These are phyloP conservation scores for Leptinotarsa rubiginosa DNA, from an alignment of 2,888 invertebrate genomes.

Conservation along the genomic window DNA sequence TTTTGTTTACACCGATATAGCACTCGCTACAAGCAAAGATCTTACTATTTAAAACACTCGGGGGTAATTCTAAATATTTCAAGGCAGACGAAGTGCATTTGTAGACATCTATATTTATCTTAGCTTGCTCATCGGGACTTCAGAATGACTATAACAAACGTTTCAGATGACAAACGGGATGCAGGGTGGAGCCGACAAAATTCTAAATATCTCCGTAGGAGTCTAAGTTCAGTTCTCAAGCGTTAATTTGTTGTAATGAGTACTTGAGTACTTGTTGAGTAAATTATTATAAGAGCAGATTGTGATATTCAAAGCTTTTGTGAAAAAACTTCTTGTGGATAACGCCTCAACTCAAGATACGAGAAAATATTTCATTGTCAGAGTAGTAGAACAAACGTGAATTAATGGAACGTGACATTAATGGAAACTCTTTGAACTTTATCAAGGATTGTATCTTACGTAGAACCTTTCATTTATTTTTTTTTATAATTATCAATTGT, in stretches of 20 bases:
- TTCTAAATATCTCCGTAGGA: not conserved
- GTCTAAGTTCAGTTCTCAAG: not conserved
- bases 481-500: too few relatives aligned
- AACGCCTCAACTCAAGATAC: too few relatives aligned
- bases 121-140: conserved; percentile 18
- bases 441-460: too few relatives aligned
- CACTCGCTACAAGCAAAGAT: conserved; percentile 27
- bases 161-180: conserved; percentile 24
- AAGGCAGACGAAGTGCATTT: conserved; percentile 52
- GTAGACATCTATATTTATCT: conserved; percentile 54
- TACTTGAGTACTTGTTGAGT: not conserved
- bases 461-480: too few relatives aligned
- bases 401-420: too few relatives aligned
- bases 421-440: too few relatives aligned
- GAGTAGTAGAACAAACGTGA: too few relatives aligned
- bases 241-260: not conserved
- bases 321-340: too few relatives aligned
- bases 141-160: conserved; percentile 12
- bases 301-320: too few relatives aligned
- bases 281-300: too few relatives aligned
- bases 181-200: not conserved
- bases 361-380: too few relatives aligned
- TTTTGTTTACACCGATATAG: conserved; percentile 29
- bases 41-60: conserved; percentile 53
- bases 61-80: conserved; percentile 55